Base-by-base conservation (phyloP, 2,888 invertebrate genomes). In the Temnothorax rugatulus region DNA sequence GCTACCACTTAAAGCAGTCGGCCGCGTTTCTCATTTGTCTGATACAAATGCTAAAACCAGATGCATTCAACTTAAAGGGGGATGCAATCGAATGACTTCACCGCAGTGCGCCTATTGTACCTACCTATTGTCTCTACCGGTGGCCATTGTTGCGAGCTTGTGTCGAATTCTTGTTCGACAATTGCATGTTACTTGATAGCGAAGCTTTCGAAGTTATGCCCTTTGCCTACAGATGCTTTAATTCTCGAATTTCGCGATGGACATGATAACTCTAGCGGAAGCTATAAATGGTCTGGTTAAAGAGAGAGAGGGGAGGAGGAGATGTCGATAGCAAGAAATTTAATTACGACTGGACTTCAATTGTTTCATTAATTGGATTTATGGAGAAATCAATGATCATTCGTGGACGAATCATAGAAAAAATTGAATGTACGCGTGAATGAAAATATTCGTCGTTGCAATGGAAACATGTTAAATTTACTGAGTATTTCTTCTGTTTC, bases 21-120 rank as follows among this genome's bases (percentile, higher is more conserved):
- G 54, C 38, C 47, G 54, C 47, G 54, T 59, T 76, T 71, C 29
- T 71, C 57, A 52, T 34, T 76, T 71, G 21, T 50, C 59, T 44
- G 29, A 38, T 9, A 18, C 9, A 34, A 63, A 25, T 50, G 61
- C 44, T 76, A 75, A 79, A 85, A 73, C 85, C 84, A 84, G 77
- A 82, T 82, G 68, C 52, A 21, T 54, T 64, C 8, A 29, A 76
- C 59, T 79, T 75, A 52, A 79, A 79, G 73, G 52, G 68, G 13
- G 61, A 84, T n/a, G 84, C 64, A 73, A 71, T 76, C 44, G 82
- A 63, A 68, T 64, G 59, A 47, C 3, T 71, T 11, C 34, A 13
- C 18, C 13, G 38, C 71, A 34, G 11, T 71, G 44, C 47, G 47
- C 34, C 54, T 29, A 87, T 88, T 88, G 87, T 88, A 9, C 29